A percentile compares a stretch with the other conserved stretches of the same genome.
Conservation (phyloP, 1,140 invertebrate genomes). For the Glossosoma conforme region DNA sequence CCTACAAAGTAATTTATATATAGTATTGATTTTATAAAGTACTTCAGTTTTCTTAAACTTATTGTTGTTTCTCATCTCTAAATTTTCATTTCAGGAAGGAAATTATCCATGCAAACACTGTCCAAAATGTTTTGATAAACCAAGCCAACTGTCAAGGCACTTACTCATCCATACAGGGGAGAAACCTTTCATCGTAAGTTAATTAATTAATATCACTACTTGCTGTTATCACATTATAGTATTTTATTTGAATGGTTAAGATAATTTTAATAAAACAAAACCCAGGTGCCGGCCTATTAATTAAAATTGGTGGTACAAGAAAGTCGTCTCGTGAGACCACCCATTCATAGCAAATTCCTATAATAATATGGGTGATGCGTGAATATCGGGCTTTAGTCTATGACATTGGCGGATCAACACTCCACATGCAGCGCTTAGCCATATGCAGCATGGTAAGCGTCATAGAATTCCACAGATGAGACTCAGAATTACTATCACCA, state of each 20-base stretch:
- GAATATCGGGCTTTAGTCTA: too few species aligned
- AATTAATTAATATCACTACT: neutral
- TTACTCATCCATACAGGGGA: constrained; percentile 12
- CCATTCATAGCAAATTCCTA: neutral
- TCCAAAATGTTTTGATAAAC: constrained; percentile 10
- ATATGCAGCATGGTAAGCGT: too few species aligned
- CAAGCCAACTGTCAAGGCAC: constrained; percentile 9
- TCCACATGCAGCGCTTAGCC: too few species aligned
- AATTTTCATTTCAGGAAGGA: constrained; percentile 1
- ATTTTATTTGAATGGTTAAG: neutral
- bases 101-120: constrained; percentile 6
- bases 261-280: neutral
- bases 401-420: too few species aligned
- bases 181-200: constrained; percentile 15
- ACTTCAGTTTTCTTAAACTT: neutral
- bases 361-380: neutral
- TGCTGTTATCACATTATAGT: neutral
- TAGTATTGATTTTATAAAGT: neutral
- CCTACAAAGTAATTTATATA: neutral
- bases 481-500: too few species aligned
- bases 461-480: too few species aligned
- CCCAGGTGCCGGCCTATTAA: neutral
- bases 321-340: neutral
- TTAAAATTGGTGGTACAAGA: neutral
- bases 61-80: constrained; percentile 5